phyloP scores from a whole-genome alignment of 2,888 invertebrate genomes.

The Lapara coniferarum region DNA sequence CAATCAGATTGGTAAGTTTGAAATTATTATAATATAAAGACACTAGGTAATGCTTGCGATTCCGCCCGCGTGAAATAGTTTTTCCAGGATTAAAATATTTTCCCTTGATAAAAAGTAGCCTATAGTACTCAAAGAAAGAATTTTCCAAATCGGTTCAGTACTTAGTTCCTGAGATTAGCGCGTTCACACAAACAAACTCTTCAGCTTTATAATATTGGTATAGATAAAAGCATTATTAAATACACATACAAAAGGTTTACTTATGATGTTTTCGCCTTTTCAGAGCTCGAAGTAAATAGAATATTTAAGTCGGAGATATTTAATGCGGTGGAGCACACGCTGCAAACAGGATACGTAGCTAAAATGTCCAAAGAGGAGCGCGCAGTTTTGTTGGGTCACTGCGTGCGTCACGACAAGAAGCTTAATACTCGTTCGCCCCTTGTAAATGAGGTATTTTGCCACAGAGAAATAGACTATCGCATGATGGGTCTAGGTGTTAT shows the following conservation, averaged over 20 bases:
- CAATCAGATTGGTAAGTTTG: constrained; percentile 81
- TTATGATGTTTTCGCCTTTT: constrained; percentile 25
- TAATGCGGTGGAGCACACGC: constrained; percentile 80
- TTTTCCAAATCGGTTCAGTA: too few species aligned
- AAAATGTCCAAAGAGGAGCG: constrained; percentile 78
- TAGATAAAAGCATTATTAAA: neutral
- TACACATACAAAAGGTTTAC: neutral
- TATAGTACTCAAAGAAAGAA: too few species aligned
- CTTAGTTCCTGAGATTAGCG: too few species aligned
- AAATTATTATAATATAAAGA: constrained; percentile 20
- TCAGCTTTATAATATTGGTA: too few species aligned
- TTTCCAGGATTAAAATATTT: too few species aligned
- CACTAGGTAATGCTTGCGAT: too few species aligned
- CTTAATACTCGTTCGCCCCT: constrained; percentile 84
- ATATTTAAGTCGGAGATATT: constrained; percentile 85
- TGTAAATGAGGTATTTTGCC: constrained; percentile 83
- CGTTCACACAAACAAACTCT: too few species aligned
- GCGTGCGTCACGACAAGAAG: constrained; percentile 80
- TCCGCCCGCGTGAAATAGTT: too few species aligned
- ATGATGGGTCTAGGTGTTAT: constrained; percentile 82
- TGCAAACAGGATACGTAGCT: constrained; percentile 63
- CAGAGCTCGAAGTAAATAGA: constrained; percentile 85
- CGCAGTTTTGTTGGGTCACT: constrained; percentile 79
- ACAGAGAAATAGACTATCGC: constrained; percentile 83
- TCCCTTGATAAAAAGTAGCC: too few species aligned